phyloP scores from a whole-genome alignment of 2,797 vertebrate genomes.

The Tokudaia tokunoshimensis region DNA sequence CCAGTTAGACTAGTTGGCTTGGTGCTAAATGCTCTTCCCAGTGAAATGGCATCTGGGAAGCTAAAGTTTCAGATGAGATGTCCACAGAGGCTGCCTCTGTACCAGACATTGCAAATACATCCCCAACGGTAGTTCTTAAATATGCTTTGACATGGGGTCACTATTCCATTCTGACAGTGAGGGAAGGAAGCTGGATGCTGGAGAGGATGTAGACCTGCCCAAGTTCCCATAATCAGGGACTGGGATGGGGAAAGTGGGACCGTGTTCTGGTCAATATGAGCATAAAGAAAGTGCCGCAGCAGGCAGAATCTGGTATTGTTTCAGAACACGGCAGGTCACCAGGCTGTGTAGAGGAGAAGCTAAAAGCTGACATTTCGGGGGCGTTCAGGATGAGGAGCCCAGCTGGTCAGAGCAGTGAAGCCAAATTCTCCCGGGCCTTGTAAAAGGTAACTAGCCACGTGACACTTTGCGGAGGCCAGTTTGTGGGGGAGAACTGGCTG shows the following conservation, averaged over 20 bases:
- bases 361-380: neutral
- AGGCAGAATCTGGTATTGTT: neutral
- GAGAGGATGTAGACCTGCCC: neutral
- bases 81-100: neutral
- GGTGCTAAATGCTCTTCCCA: neutral
- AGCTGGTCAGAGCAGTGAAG: neutral
- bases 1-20: neutral
- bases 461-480: neutral
- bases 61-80: neutral
- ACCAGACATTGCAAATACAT: no score
- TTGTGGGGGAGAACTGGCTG: neutral
- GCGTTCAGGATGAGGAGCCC: neutral
- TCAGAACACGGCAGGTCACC: neutral
- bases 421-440: neutral
- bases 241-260: neutral
- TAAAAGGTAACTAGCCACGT: neutral
- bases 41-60: neutral
- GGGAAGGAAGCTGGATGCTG: neutral
- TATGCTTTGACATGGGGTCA: neutral
- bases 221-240: neutral
- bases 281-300: neutral
- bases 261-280: neutral
- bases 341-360: neutral
- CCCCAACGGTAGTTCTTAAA: rapidly evolving
- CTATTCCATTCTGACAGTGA: neutral